Evolutionary conservation across 2,888 invertebrate species (phyloP), one percentile per base, ranked within the genome.

Genomic region (Ennomos erosarius): DNA sequence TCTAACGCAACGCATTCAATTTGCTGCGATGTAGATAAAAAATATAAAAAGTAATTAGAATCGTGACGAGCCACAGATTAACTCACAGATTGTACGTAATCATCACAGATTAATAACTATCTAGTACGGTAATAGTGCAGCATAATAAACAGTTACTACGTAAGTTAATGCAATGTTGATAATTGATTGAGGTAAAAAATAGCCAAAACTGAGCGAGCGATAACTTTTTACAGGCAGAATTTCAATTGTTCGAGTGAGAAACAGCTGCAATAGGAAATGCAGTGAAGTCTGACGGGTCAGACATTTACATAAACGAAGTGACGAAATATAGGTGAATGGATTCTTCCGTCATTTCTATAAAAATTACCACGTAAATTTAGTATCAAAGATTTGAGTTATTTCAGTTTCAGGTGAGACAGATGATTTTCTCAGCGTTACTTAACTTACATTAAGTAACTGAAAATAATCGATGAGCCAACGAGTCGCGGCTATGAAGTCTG

Each of bases 161-260:
- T 38, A 43, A 52, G 43, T 16, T 49, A 65, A 67, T 74, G 77
- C 74, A 76, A 76, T 75, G 60, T 56, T 72, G 59, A 75, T 82
- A 81, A 82, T 82, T 81, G 81, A 80, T 82, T 77, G 70, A 69
- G 71, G 68, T 74, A 82, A 79, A 74, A 79, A 75, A 75, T 70
- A 51, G 68, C 59, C 59, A 71, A 71, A 69, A 61, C 62, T 53
- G 55, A 50, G 57, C 12, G 53, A 8, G 49, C 44, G 53, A 53
- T 59, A 38, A 56, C 54, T 63, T 66, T 62, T 62, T 63, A 43
- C 51, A 47, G 42, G 38, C 58, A 59, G 11, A 26, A 36, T 55
- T 64, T 56, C 54, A 57, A 61, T 61, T 53, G 56, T 52, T 55
- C 49, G 43, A 38, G 53, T 56, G 52, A 45, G 65, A 62, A 62